Evolutionary conservation across 92 coral and sea anemone genomes (phyloP), one percentile per base, ranked within the genome.

Genomic region (Umimayanthus chanpuru): DNA sequence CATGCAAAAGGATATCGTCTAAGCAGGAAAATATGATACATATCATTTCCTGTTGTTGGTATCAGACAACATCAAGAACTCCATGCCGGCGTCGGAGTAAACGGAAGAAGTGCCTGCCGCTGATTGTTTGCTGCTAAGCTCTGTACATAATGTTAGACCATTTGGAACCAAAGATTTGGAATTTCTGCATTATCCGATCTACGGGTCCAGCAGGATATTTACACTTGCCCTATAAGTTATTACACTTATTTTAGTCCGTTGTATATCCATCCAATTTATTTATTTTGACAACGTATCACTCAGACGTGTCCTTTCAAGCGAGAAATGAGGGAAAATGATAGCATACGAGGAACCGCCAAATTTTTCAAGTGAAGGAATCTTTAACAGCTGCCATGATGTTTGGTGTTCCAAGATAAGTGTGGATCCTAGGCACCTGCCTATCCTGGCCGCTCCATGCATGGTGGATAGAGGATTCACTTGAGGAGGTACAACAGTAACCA

Each of bases 1-100:
- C 76, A 67, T 83, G 78, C 87, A 49, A 53, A 28, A 50, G 25
- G 87, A 70, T 16, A 25, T 41, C 23, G 55, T 32, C 77, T 44
- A 15, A 44, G 14, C 16, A 11, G 6, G 28, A 40, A 30, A 41
- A 75, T 53, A 4, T 32, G 11, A 10, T 36, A 75, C 78, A 36
- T 16, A 1, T 73, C 78, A 73, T 32, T 6, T 18, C 5, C 78
- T 73, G 44, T 29, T 26, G 40, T 36, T 73, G 47, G 78, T 40
- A 21, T 20, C 43, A 40, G 43, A 18, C 23, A n/a, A 29, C 76
- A 4, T 9, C 9, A 12, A 28, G 18, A 7, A 28, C 18, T 72
- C 76, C 4, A 30, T 56, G 53, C 53, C 3, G 23, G 23, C 66
- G 66, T 56, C 66, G 9, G 66, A 56, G 10, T 47, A 47, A 4